Evolutionary conservation across 2,797 vertebrate genomes (phyloP), one percentile per base, ranked within the genome.

Genomic region (Gobionotothen gibberifrons): DNA sequence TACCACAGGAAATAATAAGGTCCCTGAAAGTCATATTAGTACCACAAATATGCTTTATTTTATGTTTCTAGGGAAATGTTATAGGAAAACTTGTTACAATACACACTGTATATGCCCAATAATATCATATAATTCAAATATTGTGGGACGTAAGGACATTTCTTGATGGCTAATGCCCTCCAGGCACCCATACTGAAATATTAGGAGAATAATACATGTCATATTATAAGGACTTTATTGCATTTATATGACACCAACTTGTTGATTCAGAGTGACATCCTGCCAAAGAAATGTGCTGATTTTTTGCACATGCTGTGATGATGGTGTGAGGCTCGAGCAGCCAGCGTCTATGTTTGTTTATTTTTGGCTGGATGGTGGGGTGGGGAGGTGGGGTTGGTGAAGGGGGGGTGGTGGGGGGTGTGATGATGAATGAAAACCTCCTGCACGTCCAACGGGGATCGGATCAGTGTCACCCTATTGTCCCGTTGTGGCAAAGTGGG

Each of bases 401-500:
- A 3, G 39, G 47, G 10, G 29, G 39, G 39, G 51, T 4, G 40
- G 48, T 11, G 56, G 12, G 49, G 54, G 49, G 63, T 49, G 36
- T 71, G 81, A 75, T 82, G 76, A 88, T 93, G 90, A 92, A 92
- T 92, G 92, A 91, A 26, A 90, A 86, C 66, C 84, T 81, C 81
- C 72, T 77, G 81, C 83, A 47, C 81, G 84, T 88, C 90, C 84
- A 87, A 76, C 81, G 65, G 67, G 88, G 89, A 88, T 91, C 83
- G 87, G 90, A 94, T 94, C 94, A 82, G 92, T 94, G 94, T 95
- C 93, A 89, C 90, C 89, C 93, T 86, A 94, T 96, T 96, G 95
- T 95, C 94, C 91, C 72, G 78, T 67, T 86, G 87, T 90, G 94
- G 85, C 89, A 90, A 93, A 95, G 93, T 94, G 94, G 95, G 96